Base-by-base conservation (phyloP, 2,113 vertebrate species). In the Myocastor coypus region DNA sequence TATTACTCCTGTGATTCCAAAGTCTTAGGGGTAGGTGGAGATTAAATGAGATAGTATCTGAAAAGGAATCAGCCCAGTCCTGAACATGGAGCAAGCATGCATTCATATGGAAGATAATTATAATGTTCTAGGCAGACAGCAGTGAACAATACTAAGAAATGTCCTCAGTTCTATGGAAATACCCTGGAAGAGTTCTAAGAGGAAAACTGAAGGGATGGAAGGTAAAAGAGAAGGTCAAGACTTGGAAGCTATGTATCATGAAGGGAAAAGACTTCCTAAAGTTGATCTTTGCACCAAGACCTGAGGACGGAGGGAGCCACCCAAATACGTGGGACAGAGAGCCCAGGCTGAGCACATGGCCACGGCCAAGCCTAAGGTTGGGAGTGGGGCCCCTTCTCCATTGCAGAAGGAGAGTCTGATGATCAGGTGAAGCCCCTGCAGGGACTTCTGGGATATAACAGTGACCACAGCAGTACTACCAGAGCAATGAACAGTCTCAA, bases 371-470 rank as follows among this genome's bases (percentile, higher is more conserved):
- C 6, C 4, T 63, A 17, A 22, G 17, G 4, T 71, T 2, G 6
- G 61, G 52, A 50, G 42, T 6, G 28, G 6, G 2, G 16, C 19
- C n/a, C 7, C n/a, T n/a, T n/a, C n/a, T n/a, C 40, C 61, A n/a
- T 6, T 28, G n/a, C 28, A 42, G 11, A 83, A 40, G n/a, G 4
- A n/a, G 11, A 7, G 1, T 1, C 2, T 5, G 16, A 40, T 19
- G 17, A 22, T 80, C n/a, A n/a, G n/a, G n/a, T n/a, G n/a, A n/a
- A n/a, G n/a, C n/a, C n/a, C n/a, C n/a, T n/a, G n/a, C n/a, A n/a
- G n/a, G n/a, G n/a, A n/a, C n/a, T 63, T 17, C 1, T 37, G 28
- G 24, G 11, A 40, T 14, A 12, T 5, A 28, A 20, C 57, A 86
- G 55, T 40, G 13, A 7, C n/a, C 57, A 55, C 42, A 68, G 40